Base-by-base conservation (phyloP, 2,888 invertebrate species). In the Thymelicus lineola region DNA sequence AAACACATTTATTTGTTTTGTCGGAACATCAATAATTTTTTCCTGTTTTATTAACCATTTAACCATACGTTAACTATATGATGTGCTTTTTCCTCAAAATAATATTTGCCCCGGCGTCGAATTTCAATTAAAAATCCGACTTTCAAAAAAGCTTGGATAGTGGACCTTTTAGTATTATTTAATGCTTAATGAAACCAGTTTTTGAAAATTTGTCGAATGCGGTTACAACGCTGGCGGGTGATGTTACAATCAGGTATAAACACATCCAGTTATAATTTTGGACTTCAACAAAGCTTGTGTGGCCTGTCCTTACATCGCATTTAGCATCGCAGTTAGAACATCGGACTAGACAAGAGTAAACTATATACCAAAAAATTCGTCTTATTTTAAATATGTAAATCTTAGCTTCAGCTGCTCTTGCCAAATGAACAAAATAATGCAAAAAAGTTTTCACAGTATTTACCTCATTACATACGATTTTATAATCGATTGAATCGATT, bases 51-150 rank as follows among this genome's bases (percentile, higher is more conserved):
- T 2, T 48, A 9, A 9, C 20, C 3, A 28, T 28, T 5, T 5
- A 28, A 48, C 48, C 48, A 48, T 15, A 48, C 14, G 7, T 50
- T 50, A 7, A 50, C 17, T 17, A 17, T 17, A 17, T 9, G 7
- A n/a, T 9, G 48, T 17, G 6, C 15, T 50, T 15, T n/a, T n/a
- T n/a, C n/a, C 20, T 17, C 62, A 50, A 50, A 63, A 48, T 63
- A 50, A 45, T 62, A 62, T 62, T 62, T 62, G 62, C 50, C 15
- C 28, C 53, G 28, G 63, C 63, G 66, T 71, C 55, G 69, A 67
- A 67, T 65, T 73, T 73, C 66, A 75, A 76, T 75, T 75, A 76
- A 75, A 72, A 71, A 72, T 69, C 62, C 65, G 66, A 46, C 62
- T 66, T 62, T 66, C 59, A 58, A 42, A 69, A 66, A 67, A 62